Evolutionary conservation across 2,888 invertebrate genomes (phyloP).

Genomic region (Andrena dorsata): DNA sequence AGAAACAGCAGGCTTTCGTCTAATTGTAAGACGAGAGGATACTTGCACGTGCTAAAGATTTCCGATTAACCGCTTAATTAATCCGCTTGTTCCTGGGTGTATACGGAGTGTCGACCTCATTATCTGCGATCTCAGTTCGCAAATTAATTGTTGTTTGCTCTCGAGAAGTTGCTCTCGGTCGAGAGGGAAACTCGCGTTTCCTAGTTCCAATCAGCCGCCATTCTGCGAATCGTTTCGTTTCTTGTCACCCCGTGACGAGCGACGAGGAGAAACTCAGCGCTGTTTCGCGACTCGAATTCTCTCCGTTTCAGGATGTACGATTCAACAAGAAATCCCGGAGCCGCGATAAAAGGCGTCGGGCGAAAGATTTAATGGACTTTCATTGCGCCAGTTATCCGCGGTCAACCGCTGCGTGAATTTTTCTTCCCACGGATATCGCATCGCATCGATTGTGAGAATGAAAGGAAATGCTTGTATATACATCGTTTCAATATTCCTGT

Average conservation of each 20-base stretch:
- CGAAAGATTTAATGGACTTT: constrained; percentile 30
- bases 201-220: constrained; percentile 26
- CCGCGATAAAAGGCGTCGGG: background rate
- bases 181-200: constrained; percentile 9
- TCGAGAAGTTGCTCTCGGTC: constrained; percentile 14
- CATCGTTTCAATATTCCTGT: constrained; percentile 6
- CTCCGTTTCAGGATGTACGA: background rate
- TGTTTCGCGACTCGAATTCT: background rate
- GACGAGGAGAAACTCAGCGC: background rate
- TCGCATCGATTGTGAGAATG: constrained; percentile 14
- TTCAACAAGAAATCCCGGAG: background rate
- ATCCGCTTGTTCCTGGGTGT: constrained; percentile 36
- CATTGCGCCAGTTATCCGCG: constrained; percentile 2
- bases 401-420: constrained; percentile 5
- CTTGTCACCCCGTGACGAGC: background rate
- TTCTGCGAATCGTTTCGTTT: constrained; percentile 23
- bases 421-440: constrained; percentile 3
- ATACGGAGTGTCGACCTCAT: constrained; percentile 38
- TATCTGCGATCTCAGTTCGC: constrained; percentile 36
- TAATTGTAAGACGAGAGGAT: background rate
- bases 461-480: constrained; percentile 13
- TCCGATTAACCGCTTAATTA: constrained; percentile 46
- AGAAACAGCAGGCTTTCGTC: background rate
- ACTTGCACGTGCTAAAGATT: background rate
- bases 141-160: constrained; percentile 49